Percentiles rank a stretch among this genome's conserved stretches.
phyloP scores from a whole-genome alignment of 35 echinoderm and acorn worm species.

The Apostichopus californicus region DNA sequence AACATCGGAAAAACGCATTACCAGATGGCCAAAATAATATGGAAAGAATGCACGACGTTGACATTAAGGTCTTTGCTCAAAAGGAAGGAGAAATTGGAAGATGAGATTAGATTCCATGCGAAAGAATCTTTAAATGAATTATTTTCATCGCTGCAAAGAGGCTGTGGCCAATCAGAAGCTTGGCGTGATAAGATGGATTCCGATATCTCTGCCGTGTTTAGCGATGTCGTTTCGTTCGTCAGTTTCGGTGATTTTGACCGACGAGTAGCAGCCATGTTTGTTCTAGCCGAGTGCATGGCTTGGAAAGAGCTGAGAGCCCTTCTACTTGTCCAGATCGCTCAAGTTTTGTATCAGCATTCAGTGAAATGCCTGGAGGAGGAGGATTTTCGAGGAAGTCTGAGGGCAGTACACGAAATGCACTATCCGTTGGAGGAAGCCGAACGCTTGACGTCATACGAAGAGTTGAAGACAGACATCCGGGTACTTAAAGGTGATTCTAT shows the following conservation, averaged over 20 bases:
- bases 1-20: conserved; percentile 31
- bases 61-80: neutral
- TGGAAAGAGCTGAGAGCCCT: conserved; percentile 25
- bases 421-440: conserved; percentile 28
- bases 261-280: conserved; percentile 19
- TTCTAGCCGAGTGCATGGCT: conserved; percentile 4
- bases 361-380: neutral
- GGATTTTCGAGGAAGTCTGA: conserved; percentile 10
- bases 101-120: conserved; percentile 28
- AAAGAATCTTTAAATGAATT: conserved; percentile 22
- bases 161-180: neutral
- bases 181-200: conserved; percentile 38
- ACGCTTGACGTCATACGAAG: neutral
- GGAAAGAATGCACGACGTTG: neutral
- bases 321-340: conserved; percentile 8
- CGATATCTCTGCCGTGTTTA: conserved; percentile 10
- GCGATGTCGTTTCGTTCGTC: conserved; percentile 15
- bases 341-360: conserved; percentile 8
- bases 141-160: neutral
- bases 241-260: conserved; percentile 28
- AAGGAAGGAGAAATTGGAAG: neutral
- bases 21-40: conserved; percentile 12
- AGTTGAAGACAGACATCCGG: conserved; percentile 9
- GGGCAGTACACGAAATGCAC: conserved; percentile 21
- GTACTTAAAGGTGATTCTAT: conserved; percentile 14